Base-by-base conservation (phyloP, 2,888 invertebrate species). In the Brachycybe producta region DNA sequence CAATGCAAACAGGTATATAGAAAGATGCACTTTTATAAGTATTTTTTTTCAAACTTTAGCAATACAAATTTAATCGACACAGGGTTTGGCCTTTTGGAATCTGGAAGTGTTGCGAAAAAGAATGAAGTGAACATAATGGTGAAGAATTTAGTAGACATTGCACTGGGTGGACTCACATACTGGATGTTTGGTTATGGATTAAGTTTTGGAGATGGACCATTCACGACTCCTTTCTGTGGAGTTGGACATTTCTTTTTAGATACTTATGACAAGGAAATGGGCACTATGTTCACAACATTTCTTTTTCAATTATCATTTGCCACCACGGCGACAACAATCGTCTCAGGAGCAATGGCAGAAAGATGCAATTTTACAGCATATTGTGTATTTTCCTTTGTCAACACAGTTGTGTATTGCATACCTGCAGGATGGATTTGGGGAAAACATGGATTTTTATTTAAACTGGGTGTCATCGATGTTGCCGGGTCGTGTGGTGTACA, bases 111-210 rank as follows among this genome's bases (percentile, higher is more conserved):
- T 0, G 87, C 87, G 0, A 75, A 86, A 47, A 88, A 91, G 69
- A 92, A 92, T 64, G 91, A 92, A 71, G 88, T 90, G 0, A 92
- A 92, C 65, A 91, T 95, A 52, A 92, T 94, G 92, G 88, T 94
- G 83, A 94, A 94, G 67, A 92, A 92, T 62, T 79, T 90, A 0
- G 84, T 87, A 0, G 92, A 94, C 61, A 88, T 94, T 45, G 84
- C 88, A 1, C 74, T 94, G 19, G 92, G 92, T 2, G 92, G 88
- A 53, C 66, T 88, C 13, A 88, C 90, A 0, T 94, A 92, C 68
- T 95, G 94, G 94, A 75, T 86, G 30, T 88, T 92, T 64, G 61
- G 61, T n/a, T 62, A 61, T 40, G 57, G 58, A n/a, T 49, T 61
- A 30, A 60, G 59, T 51, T 65, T 63, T 44, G 65, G 67, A 4